These are phyloP conservation scores for Anarhynchus alexandrinus DNA, from an alignment of 2,113 vertebrate genomes.

Conservation along the genomic window DNA sequence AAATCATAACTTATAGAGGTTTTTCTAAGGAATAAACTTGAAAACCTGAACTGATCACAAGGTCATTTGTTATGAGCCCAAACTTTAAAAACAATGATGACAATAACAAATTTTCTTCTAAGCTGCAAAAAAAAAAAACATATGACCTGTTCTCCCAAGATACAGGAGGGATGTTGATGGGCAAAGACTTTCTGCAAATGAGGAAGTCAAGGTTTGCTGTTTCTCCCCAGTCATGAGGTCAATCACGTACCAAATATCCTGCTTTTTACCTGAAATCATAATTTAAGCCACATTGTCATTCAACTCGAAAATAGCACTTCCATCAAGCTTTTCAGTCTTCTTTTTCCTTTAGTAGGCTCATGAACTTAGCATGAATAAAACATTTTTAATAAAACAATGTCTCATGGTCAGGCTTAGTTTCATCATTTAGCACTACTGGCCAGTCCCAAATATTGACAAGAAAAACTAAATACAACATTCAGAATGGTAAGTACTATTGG, in stretches of 20 bases:
- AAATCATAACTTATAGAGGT: background rate
- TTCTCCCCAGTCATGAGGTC: conserved; percentile 97
- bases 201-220: conserved; percentile 93
- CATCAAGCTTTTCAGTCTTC: background rate
- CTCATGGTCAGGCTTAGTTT: background rate
- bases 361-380: background rate
- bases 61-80: background rate
- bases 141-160: conserved; percentile 91
- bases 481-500: background rate
- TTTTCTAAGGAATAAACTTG: background rate
- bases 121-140: background rate
- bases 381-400: background rate
- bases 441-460: background rate
- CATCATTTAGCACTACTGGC: background rate
- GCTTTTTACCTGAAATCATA: conserved; percentile 88
- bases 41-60: background rate
- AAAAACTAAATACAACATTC: background rate
- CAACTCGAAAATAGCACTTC: background rate
- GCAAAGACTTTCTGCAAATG: conserved; percentile 92
- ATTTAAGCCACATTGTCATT: background rate
- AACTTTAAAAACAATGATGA: background rate
- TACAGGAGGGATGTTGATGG: conserved; percentile 94
- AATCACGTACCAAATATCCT: conserved; percentile 95
- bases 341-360: background rate
- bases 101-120: background rate